Evolutionary conservation across 2,113 vertebrate genomes (phyloP), one percentile per base, ranked within the genome.

Genomic region (Vulpes lagopus): DNA sequence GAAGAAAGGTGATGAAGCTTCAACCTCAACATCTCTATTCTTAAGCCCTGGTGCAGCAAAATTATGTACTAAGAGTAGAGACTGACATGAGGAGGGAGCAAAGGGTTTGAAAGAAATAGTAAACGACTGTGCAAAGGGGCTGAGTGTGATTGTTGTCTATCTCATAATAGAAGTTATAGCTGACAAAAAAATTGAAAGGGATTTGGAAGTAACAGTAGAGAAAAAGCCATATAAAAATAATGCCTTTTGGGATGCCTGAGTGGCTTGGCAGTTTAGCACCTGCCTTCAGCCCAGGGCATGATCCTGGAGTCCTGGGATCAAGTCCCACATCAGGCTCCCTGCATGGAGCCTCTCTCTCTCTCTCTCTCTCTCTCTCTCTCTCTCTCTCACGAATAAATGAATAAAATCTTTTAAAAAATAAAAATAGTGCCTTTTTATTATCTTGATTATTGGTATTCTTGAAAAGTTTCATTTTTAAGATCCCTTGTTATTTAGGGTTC

Each of bases 401-500:
- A 43, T 43, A 43, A 43, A 43, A 43, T 43, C 43, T 43, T 43
- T 8, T 43, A 43, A 43, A 43, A 43, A 43, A n/a, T 62, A 91
- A 90, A 80, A 87, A 62, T 55, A 86, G 73, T 82, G 49, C 7
- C 43, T 43, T 43, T 57, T 93, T 91, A 76, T 91, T 94, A 64
- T 49, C 32, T 53, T 82, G 11, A 60, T 67, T 71, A 86, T 20
- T 79, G 27, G 32, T 49, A 91, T 71, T 95, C 92, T n/a, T 91
- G 23, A 76, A 90, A 94, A 89, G 11, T 43, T 93, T 95, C 20
- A 20, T 74, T 96, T 97, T 49, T 80, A 69, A 96, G 95, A 81
- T 5, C 85, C 43, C 53, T 64, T 78, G 53, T 73, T 92, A 86
- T 73, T 78, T 82, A 74, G 30, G 38, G 3, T 35, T 94, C 73